Base-by-base conservation (phyloP, 2,888 invertebrate species). In the Syrista parreyssii region DNA sequence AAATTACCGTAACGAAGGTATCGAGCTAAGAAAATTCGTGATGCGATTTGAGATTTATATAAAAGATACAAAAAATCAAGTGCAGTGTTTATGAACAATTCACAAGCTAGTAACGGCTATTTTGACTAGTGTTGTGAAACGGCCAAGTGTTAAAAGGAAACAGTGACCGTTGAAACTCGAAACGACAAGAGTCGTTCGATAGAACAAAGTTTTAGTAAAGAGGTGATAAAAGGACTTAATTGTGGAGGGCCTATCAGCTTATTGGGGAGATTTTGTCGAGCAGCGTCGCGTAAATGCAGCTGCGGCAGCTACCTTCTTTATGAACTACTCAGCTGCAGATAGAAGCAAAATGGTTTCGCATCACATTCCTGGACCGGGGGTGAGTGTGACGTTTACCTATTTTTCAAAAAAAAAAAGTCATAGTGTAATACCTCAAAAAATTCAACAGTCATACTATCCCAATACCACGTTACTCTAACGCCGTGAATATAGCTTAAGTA, bases 321-420 rank as follows among this genome's bases (percentile, higher is more conserved):
- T 89, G 89, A 89, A 88, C 84, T 85, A 84, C 83, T 84, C 83
- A 77, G 80, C 82, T 73, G 80, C 83, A 74, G 87, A 89, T 77
- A 85, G 85, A 68, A 80, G 82, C 80, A 88, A 83, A 82, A 89
- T 89, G 89, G 89, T 89, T 73, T 89, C 89, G 40, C 89, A 89
- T 80, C 85, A 88, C 74, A 85, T 89, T 82, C 87, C 88, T 75
- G 87, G 85, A 36, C 83, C 89, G 12, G 89, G 88, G 85, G 89
- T 89, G 76, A 89, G 88, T 88, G n/a, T 74, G 30, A 40, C 68
- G 73, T 68, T 72, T 23, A 55, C 23, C 15, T 23, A 0, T 55
- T 23, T 6, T 15, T 15, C 1, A 0, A 6, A 40, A 40, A 15
- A 40, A 40, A 2, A 33, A 33, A 33, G 33, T 2, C 1, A 15